Base-by-base conservation (phyloP, 2,113 vertebrate genomes). In the Lamprologus tigripictilis region DNA sequence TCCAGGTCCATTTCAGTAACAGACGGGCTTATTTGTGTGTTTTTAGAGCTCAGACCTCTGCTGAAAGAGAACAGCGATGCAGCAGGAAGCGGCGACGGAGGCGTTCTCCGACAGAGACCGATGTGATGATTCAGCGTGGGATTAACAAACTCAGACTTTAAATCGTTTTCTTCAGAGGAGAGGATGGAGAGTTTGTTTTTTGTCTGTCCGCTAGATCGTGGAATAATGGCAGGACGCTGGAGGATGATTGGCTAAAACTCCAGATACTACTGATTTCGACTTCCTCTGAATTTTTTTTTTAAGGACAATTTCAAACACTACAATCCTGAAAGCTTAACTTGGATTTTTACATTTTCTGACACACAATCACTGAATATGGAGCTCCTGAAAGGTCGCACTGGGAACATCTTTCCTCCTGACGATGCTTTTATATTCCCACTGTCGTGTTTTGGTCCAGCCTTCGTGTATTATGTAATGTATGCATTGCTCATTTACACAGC, bases 171-270 rank as follows among this genome's bases (percentile, higher is more conserved):
- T 49, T 76, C 37, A 31, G 40, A 49, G 9, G 23, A 76, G 68
- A 76, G 16, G 71, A 28, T 76, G 14, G 9, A 49, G 16, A 49
- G 33, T 68, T 3, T 0, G 13, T 19, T 28, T 28, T 76, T 11
- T 49, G 68, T 76, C 1, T 28, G 23, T 47, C 21, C 0, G 1
- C 0, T 26, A 47, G 13, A 76, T 47, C 2, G 3, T 4, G n/a
- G 37, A 26, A 47, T 11, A 76, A 76, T 0, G 1, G 26, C 42
- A 31, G 23, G 42, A 19, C 0, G 23, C 40, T 78, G 4, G 1
- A 78, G 42, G 71, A 31, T 49, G 23, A 49, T 19, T 28, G 42
- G 23, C 71, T 47, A 49, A 76, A 76, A 76, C 71, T 31, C 42
- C 14, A 0, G 71, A 78, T 78, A 23, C 16, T 76, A 12, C 16